Evolutionary conservation across 2,797 vertebrate species (phyloP), one percentile per base, ranked within the genome.

Genomic region (Passerculus sandwichensis): DNA sequence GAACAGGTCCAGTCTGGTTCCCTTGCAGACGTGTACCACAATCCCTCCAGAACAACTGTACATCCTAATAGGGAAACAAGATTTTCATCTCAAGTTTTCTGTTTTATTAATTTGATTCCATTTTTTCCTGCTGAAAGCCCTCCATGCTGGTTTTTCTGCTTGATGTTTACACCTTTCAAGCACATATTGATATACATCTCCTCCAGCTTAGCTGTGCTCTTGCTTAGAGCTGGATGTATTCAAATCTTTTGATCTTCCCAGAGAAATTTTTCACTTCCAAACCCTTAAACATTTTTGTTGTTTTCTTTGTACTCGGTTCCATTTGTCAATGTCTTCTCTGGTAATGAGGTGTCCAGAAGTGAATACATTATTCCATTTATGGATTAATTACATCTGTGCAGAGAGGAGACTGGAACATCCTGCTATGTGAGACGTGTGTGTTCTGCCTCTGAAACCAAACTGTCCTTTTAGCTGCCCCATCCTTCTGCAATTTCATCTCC

Each of bases 331-430:
- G 94, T 91, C 91, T 96, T 73, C 89, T 78, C 92, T 91, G 89
- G 79, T 97, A 96, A 96, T 96, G 94, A 96, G 87, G 94, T 96
- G 94, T 93, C 94, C 94, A 95, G 94, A 96, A 97, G 67, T 93
- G 94, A 92, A 96, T 95, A 82, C 79, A 90, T 97, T 93, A 96
- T 95, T 91, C 92, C 92, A 84, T 95, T 94, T 95, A 92, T 95
- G 94, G 95, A 95, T 92, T 97, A 96, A 97, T 96, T 96, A 96
- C 73, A 78, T 81, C 82, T 96, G 83, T 51, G 45, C 76, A 86
- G 95, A 94, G 91, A 60, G 66, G 76, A 83, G 91, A n/a, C 48
- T 29, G 70, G 77, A 88, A 30, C 76, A 53, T 93, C 73, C 89
- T 88, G 85, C 73, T 6, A 44, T 60, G 85, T 77, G 87, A 84